Evolutionary conservation across 37 sponge, comb jelly and placozoan species (phyloP), one percentile per base, ranked within the genome.

Genomic region (Axinella damicornis): DNA sequence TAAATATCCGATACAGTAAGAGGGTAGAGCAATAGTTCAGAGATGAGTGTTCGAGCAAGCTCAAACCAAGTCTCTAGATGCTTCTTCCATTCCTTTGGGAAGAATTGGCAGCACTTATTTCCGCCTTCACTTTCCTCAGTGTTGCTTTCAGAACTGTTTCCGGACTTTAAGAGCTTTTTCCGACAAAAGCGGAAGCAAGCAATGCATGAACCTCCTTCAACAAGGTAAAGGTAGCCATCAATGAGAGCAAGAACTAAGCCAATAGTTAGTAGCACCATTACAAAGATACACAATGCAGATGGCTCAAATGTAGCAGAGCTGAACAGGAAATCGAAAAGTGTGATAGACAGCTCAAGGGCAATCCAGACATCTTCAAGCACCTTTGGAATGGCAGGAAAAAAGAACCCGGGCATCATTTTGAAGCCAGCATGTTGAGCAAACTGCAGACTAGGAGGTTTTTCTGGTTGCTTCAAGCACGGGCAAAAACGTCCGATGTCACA

Each of bases 1-100:
- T 58, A 33, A 6, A 82, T 18, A 22, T 59, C 73, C 30, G 34
- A 2, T 2, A 72, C 53, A 21, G 53, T 37, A 14, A 82, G 55
- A 11, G 66, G 63, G 57, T 82, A 82, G 37, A 82, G 33, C 2
- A 82, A 25, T 2, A 82, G 46, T 38, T 82, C 83, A 34, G 69
- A n/a, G 46, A 82, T 34, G 71, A 58, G 0, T 31, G 38, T 53
- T 22, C 83, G 71, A 34, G 59, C 2, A n/a, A 63, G 24, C 62
- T 82, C 66, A 22, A 63, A 22, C 79, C 67, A 62, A 32, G 21
- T 35, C 4, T 22, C 12, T 2, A 57, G 30, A 31, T 19, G 19
- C 1, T 58, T 2, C 25, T 9, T 57, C 20, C 19, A 18, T 58
- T 58, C 12, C 6, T 28, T 35, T 2, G 77, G 32, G 31, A 67